Conservation (phyloP, 2,888 invertebrate genomes). For the Chymomyza caudatula region DNA sequence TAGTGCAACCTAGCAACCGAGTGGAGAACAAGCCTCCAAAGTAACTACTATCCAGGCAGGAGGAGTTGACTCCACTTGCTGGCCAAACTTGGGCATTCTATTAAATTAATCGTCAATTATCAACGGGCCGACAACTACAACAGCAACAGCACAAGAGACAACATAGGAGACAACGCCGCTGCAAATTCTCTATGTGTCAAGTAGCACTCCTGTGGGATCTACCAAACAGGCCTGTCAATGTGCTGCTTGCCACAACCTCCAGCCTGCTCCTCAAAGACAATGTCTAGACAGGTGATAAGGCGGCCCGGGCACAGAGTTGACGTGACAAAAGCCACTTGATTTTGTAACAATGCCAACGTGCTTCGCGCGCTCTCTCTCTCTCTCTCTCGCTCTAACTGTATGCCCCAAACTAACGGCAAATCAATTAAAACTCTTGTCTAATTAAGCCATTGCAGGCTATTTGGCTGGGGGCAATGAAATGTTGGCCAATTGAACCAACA, state of each 20-base stretch:
- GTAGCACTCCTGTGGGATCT: conserved; percentile 4
- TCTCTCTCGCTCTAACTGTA: conserved; percentile 17
- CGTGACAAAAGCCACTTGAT: not conserved
- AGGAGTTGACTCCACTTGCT: conserved; percentile 36
- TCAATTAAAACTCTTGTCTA: conserved; percentile 61
- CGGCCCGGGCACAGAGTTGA: not conserved
- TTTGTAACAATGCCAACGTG: not conserved
- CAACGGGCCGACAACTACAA: conserved; percentile 40
- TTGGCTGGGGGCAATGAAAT: not conserved
- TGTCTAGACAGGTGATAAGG: conserved; percentile 4
- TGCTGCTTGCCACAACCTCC: not conserved
- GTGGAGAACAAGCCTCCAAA: not conserved
- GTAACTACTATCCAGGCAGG: conserved; percentile 7
- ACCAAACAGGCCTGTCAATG: conserved; percentile 1
- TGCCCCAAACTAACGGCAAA: conserved; percentile 42
- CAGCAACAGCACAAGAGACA: conserved; percentile 1
- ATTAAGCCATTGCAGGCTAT: conserved; percentile 42
- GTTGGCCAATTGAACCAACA: conserved; percentile 2
- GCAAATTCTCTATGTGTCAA: conserved; percentile 11
- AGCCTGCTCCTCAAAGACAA: not conserved
- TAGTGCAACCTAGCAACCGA: conserved; percentile 19
- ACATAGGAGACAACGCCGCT: conserved; percentile 1
- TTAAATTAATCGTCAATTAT: conserved; percentile 73
- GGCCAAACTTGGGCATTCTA: conserved; percentile 71
- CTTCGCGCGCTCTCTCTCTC: not conserved